Evolutionary conservation across 2,888 invertebrate genomes (phyloP).

Genomic region (Zaprionus obscuricornis): DNA sequence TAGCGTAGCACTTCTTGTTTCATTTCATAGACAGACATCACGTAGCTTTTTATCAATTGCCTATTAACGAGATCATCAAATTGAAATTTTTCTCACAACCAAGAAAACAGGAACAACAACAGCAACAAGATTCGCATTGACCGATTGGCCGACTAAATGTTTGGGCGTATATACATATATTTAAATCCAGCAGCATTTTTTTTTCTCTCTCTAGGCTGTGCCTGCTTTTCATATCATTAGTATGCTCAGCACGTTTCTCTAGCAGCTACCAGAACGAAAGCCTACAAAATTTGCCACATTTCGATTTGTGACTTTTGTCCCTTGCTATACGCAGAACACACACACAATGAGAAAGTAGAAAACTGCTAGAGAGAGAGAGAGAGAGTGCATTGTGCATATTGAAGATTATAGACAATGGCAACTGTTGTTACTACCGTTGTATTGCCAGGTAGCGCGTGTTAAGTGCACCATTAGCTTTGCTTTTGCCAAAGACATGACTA

Average conservation of each 20-base stretch:
- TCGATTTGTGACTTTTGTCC: constrained; percentile 14
- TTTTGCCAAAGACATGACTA: no score
- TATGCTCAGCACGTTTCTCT: constrained; percentile 58
- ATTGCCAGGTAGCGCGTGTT: no score
- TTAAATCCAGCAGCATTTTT: constrained; percentile 37
- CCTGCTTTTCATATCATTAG: constrained; percentile 36
- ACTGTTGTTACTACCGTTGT: no score
- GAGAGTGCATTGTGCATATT: no score
- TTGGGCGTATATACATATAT: constrained; percentile 51
- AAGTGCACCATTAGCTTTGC: no score
- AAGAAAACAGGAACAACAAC: background rate
- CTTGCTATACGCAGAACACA: background rate
- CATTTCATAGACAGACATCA: constrained; percentile 26
- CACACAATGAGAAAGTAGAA: background rate
- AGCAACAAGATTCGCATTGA: background rate
- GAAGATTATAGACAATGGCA: no score
- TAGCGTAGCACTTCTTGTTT: no score
- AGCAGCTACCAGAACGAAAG: constrained; percentile 23
- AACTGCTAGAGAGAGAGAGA: no score
- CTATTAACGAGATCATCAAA: constrained; percentile 68
- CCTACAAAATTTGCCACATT: constrained; percentile 7
- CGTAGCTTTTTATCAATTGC: constrained; percentile 58
- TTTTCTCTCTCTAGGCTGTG: no score
- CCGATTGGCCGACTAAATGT: constrained; percentile 20
- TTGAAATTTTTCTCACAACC: constrained; percentile 38